Base-by-base conservation (phyloP, 1,140 invertebrate genomes). In the Drosophila melanica region DNA sequence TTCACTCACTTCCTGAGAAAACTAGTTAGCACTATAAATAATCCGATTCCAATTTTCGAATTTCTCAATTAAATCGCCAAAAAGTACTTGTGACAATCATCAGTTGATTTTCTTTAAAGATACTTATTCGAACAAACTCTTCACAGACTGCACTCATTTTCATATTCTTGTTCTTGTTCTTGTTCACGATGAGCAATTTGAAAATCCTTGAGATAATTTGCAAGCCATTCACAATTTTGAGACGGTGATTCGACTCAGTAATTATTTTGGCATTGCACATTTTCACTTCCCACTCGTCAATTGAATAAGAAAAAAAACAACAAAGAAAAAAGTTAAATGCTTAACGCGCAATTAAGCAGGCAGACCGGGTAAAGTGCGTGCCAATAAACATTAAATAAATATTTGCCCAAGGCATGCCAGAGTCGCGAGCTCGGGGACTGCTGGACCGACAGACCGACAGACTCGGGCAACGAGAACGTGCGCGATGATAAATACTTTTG, bases 301-400 rank as follows among this genome's bases (percentile, higher is more conserved):
- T 39, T 81, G 73, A 23, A 18, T 5, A 77, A 67, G 63, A 57
- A 53, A 73, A 62, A 42, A 11, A 23, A 16, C 5, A 23, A 16
- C 5, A n/a, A 10, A 11, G 10, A 58, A 53, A 30, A 45, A 63
- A 72, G 75, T 81, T 79, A 68, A 85, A 68, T 73, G 70, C 75
- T 87, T 81, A 70, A 86, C 79, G 74, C 81, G 76, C 82, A 86
- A 86, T 86, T 86, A 78, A 80, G 78, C 75, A 81, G 63, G 70
- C 64, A 66, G 79, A 57, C 60, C 51, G 66, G 55, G 75, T 57
- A 71, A 77, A 80, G 81, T 80, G 81, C 77, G 77, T 86, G 75
- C 75, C 79, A 87, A 87, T 87, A 81, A 89, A 81, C 84, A 79
- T 89, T 89, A 82, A 89, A 69, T 74, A 77, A 77, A 74, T 74